These are phyloP conservation scores for Axea sp. DNA, from an alignment of 2,888 invertebrate genomes.

Conservation along the genomic window DNA sequence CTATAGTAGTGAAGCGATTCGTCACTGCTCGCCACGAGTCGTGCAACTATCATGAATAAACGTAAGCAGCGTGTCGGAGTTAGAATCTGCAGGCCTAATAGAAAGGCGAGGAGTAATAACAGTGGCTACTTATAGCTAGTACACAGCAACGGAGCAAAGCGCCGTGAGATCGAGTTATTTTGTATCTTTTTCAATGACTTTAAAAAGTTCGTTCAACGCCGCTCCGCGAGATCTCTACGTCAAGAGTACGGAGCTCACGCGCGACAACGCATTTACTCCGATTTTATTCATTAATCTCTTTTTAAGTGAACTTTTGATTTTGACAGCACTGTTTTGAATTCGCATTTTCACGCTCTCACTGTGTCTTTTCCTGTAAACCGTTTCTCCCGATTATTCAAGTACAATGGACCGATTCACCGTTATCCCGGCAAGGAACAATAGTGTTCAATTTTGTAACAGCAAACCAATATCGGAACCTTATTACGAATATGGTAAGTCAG, in stretches of 20 bases:
- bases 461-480: conserved; percentile 24
- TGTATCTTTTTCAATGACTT: conserved; percentile 33
- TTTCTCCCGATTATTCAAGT: conserved; percentile 7
- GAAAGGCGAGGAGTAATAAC: conserved; percentile 52
- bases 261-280: conserved; percentile 1
- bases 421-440: conserved; percentile 29
- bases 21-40: conserved; percentile 37
- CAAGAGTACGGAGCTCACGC: not conserved
- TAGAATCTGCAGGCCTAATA: conserved; percentile 46
- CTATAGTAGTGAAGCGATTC: conserved; percentile 32
- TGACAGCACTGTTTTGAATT: conserved; percentile 7
- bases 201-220: conserved; percentile 18
- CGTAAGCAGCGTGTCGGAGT: conserved; percentile 48
- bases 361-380: not conserved
- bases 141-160: conserved; percentile 14
- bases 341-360: not conserved
- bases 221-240: conserved; percentile 4
- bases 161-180: conserved; percentile 20
- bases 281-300: conserved; percentile 5
- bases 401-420: conserved; percentile 49
- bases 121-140: conserved; percentile 50
- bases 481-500: conserved; percentile 37
- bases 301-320: no score
- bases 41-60: conserved; percentile 53
- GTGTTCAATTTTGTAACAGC: conserved; percentile 9